Evolutionary conservation across 2,888 invertebrate species (phyloP).

Genomic region (Miltochrista miniata): DNA sequence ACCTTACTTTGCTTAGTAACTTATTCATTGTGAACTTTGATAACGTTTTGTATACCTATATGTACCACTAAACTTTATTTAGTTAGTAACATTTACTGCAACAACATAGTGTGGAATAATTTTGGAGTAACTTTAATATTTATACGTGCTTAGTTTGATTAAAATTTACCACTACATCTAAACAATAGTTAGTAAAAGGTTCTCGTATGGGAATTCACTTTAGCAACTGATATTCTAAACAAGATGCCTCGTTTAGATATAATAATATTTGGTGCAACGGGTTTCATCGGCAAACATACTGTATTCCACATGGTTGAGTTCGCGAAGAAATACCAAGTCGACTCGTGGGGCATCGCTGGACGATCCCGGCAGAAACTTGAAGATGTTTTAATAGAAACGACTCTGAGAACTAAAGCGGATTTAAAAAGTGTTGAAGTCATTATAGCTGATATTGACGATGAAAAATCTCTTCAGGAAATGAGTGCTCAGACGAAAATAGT

Average conservation of each 20-base stretch:
- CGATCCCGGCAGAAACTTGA: slow-evolving; percentile 84
- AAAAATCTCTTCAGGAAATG: slow-evolving; percentile 91
- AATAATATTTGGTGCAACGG: slow-evolving; percentile 96
- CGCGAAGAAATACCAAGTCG: slow-evolving; percentile 78
- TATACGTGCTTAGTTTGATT: too few relatives aligned
- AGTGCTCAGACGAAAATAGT: slow-evolving; percentile 90
- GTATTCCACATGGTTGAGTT: slow-evolving; percentile 85
- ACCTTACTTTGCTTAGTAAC: too few relatives aligned
- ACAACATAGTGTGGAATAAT: too few relatives aligned
- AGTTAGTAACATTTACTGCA: too few relatives aligned
- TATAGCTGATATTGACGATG: slow-evolving; percentile 90
- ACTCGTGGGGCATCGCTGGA: slow-evolving; percentile 94
- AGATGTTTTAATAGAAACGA: slow-evolving; percentile 68
- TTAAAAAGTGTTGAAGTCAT: slow-evolving; percentile 86
- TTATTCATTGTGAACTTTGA: too few relatives aligned
- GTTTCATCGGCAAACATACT: slow-evolving; percentile 95
- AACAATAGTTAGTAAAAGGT: too few relatives aligned
- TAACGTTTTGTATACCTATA: too few relatives aligned
- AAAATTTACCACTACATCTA: too few relatives aligned
- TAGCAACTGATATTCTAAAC: too few relatives aligned
- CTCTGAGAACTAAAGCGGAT: slow-evolving; percentile 77
- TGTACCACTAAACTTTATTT: too few relatives aligned
- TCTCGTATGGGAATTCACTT: too few relatives aligned
- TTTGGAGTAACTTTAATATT: too few relatives aligned
- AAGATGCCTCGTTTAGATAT: slow-evolving; percentile 87